phyloP scores from a whole-genome alignment of 2,797 vertebrate species.

The Rallus crepitans region DNA sequence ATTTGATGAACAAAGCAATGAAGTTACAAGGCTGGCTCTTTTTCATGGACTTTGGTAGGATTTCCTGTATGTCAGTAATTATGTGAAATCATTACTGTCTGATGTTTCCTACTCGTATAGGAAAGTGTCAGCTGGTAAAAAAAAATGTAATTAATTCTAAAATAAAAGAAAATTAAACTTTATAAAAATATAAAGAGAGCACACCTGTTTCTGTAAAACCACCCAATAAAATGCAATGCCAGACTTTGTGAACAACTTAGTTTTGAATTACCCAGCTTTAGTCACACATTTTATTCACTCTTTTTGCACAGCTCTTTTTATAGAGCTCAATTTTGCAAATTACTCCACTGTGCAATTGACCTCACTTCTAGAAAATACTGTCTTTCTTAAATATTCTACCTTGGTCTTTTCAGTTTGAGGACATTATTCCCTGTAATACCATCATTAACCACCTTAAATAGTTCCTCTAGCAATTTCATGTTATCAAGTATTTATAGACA shows the following conservation, averaged over 20 bases:
- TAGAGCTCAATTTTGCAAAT: conserved; percentile 57
- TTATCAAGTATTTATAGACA: conserved; percentile 70
- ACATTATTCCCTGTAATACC: conserved; percentile 58
- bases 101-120: background rate
- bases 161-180: too few relatives aligned
- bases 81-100: background rate
- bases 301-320: conserved; percentile 33
- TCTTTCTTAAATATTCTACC: conserved; percentile 60
- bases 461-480: conserved; percentile 61
- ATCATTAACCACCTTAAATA: conserved; percentile 58
- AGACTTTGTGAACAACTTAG: background rate
- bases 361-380: conserved; percentile 57
- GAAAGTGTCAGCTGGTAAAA: background rate
- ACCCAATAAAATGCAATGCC: background rate
- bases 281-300: conserved; percentile 27
- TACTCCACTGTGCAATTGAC: conserved; percentile 43
- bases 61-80: background rate
- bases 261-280: background rate
- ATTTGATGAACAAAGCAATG: background rate
- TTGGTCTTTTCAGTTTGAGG: conserved; percentile 57
- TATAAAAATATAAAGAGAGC: background rate
- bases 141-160: background rate
- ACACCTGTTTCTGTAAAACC: background rate
- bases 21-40: background rate
- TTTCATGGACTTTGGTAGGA: background rate